Percentiles rank a stretch among this genome's conserved stretches.
Evolutionary conservation across 2,797 vertebrate genomes (phyloP).

Genomic region (Tiaroga cobitis): DNA sequence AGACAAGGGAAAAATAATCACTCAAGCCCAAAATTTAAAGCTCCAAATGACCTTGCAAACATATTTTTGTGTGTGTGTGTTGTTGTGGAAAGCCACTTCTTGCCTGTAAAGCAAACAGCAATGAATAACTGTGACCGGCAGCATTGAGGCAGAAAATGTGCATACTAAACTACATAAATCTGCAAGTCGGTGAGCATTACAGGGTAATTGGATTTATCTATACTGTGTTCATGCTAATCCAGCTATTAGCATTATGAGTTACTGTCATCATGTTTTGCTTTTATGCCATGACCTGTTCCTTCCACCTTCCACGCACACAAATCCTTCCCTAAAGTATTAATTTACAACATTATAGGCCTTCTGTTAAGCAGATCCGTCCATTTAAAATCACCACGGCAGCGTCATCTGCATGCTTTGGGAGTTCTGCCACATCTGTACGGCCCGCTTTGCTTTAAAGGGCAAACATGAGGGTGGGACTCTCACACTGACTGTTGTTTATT

Average conservation of each 20-base stretch:
- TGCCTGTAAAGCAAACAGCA: constrained; percentile 36
- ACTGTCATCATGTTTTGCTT: constrained; percentile 41
- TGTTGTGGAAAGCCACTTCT: constrained; percentile 19
- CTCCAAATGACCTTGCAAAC: background rate
- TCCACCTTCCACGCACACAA: background rate
- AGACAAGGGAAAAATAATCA: background rate
- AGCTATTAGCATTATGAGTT: constrained; percentile 50
- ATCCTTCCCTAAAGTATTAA: constrained; percentile 21
- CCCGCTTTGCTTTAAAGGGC: constrained; percentile 40
- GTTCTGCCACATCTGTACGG: constrained; percentile 23
- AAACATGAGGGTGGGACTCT: constrained; percentile 23
- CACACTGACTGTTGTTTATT: constrained; percentile 42
- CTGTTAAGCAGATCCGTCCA: constrained; percentile 17
- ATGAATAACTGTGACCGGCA: constrained; percentile 49
- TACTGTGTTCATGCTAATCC: constrained; percentile 54
- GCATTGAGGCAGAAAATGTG: constrained; percentile 51
- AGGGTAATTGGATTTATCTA: constrained; percentile 46
- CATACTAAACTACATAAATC: constrained; percentile 50
- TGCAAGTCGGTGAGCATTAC: constrained; percentile 45
- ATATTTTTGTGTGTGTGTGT: background rate
- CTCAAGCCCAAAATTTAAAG: background rate
- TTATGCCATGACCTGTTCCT: constrained; percentile 30
- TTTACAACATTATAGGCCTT: constrained; percentile 30
- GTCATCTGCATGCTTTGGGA: background rate
- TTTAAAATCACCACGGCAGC: background rate